Evolutionary conservation across 2,797 vertebrate genomes (phyloP), one percentile per base, ranked within the genome.

Genomic region (Sphenopsis melanotis): DNA sequence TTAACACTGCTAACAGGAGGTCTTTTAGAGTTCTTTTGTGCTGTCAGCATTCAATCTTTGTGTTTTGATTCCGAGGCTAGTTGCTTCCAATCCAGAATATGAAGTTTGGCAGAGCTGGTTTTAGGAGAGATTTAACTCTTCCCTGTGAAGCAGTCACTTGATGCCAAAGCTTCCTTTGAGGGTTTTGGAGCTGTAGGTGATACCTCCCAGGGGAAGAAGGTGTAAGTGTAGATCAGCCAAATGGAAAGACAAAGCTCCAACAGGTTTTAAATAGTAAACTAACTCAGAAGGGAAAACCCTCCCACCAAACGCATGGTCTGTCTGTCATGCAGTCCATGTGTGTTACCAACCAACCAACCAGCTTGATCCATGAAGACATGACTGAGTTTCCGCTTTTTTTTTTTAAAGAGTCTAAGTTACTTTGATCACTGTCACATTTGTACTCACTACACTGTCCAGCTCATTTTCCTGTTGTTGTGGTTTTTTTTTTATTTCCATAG

Each of bases 71-170:
- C 83, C 14, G 5, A 94, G 75, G 49, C 60, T 91, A 53, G 78
- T 83, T 97, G 88, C 75, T 95, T 96, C 80, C 90, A 96, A n/a
- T 94, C 71, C 94, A 93, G 85, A 86, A 92, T 95, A 93, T 95
- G 95, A 96, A 87, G 81, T 96, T 96, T 97, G 95, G 92, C 96
- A 95, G 78, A 87, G 83, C 78, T 78, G 49, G 34, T 93, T 83
- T 94, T 88, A 83, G 89, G 55, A 96, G 88, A 87, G 77, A 44
- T 87, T 95, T 95, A 96, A 96, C 95, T 83, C 93, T 93, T 97
- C 85, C 23, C 57, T 89, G 34, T 60, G 93, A 59, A 83, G 52
- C 26, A 39, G 75, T 84, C 41, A 32, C 37, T 82, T 69, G 52
- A 60, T 94, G 76, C 74, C 0, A 3, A 50, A 88, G 18, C 66